phyloP scores from a whole-genome alignment of 2,797 vertebrate genomes.

The Gallinago nigripennis region DNA sequence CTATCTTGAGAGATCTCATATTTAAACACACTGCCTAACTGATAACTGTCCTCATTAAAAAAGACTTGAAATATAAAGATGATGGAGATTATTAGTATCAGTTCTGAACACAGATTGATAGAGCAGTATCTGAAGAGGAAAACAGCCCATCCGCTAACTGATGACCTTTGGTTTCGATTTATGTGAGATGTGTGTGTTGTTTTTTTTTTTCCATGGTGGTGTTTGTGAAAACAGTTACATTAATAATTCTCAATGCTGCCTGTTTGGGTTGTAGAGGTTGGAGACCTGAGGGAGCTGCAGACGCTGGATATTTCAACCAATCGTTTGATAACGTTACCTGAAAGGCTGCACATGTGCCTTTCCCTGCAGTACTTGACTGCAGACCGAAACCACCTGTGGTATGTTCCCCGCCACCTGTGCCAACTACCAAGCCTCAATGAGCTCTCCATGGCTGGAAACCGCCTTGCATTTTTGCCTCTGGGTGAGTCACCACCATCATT shows the following conservation, averaged over 20 bases:
- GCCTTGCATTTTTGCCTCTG: conserved; percentile 88
- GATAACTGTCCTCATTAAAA: not conserved
- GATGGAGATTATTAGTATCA: not conserved
- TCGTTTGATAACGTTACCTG: conserved; percentile 86
- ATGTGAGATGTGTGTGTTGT: accelerated
- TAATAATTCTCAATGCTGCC: not conserved
- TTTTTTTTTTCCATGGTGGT: not conserved
- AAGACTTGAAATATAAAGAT: not conserved
- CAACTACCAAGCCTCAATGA: conserved; percentile 93
- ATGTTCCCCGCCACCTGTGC: conserved; percentile 91
- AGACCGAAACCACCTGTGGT: conserved; percentile 89
- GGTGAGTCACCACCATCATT: conserved; percentile 77
- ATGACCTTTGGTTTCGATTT: not conserved
- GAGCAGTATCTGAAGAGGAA: not conserved
- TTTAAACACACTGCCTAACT: not conserved
- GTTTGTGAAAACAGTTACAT: not conserved
- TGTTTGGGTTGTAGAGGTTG: conserved; percentile 84
- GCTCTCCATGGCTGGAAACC: conserved; percentile 95
- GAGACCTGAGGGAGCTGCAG: conserved; percentile 92
- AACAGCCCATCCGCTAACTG: not conserved
- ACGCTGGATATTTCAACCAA: conserved; percentile 94
- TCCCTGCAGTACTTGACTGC: conserved; percentile 93
- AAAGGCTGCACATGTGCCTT: conserved; percentile 89
- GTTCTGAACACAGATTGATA: not conserved
- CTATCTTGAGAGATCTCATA: not conserved